Evolutionary conservation across 1,140 invertebrate genomes (phyloP).

Genomic region (Zaprionus vittiger): DNA sequence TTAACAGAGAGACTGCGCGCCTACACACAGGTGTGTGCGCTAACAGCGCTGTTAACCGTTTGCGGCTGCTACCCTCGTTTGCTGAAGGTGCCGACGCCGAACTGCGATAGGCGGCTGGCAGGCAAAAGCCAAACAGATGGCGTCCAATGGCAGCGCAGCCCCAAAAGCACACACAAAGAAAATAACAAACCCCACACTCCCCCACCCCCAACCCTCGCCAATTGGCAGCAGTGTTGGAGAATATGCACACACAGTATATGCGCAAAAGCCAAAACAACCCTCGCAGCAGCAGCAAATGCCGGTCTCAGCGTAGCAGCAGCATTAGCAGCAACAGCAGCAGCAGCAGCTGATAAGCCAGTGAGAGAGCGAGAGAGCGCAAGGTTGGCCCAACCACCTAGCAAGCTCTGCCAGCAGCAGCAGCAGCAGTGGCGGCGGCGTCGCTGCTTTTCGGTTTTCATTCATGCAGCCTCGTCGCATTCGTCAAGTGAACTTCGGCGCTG

Average conservation of each 20-base stretch:
- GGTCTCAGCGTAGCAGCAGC: conserved; percentile 42
- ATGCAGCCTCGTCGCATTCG: conserved; percentile 64
- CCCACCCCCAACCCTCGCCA: conserved; percentile 29
- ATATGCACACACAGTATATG: conserved; percentile 21
- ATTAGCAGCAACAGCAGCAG: conserved; percentile 13
- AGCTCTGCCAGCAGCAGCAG: conserved; percentile 16
- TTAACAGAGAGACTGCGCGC: conserved; percentile 46
- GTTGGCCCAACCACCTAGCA: conserved; percentile 41
- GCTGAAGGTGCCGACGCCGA: conserved; percentile 47
- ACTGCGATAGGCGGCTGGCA: conserved; percentile 73
- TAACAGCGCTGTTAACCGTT: conserved; percentile 48
- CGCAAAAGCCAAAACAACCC: conserved; percentile 72
- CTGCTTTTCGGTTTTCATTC: conserved; percentile 65
- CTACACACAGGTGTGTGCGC: conserved; percentile 49
- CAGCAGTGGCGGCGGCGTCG: conserved; percentile 18
- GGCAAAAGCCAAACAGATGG: conserved; percentile 37
- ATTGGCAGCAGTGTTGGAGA: conserved; percentile 11
- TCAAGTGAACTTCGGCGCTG: conserved; percentile 80
- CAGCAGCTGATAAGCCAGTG: conserved; percentile 35
- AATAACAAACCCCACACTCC: conserved; percentile 27
- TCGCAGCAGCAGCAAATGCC: conserved; percentile 48
- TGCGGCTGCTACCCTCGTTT: conserved; percentile 41
- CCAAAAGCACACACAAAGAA: conserved; percentile 18
- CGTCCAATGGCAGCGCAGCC: conserved; percentile 65
- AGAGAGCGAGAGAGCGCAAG: conserved; percentile 45